These are phyloP conservation scores for Nephrotoma flavescens DNA, from an alignment of 2,888 invertebrate genomes.

Conservation along the genomic window DNA sequence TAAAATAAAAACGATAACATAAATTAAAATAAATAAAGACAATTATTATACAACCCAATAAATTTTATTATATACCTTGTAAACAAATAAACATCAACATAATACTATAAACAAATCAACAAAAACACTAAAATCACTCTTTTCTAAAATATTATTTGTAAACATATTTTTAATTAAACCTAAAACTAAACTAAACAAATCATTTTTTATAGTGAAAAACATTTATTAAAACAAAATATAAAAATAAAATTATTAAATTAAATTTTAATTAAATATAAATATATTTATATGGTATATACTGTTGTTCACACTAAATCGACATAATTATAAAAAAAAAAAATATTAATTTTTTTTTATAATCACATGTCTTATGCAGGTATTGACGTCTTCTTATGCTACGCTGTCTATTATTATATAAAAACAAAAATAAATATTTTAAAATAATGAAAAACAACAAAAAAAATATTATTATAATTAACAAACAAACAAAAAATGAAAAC, in stretches of 20 bases:
- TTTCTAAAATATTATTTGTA: background rate
- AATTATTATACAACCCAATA: background rate
- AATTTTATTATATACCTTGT: background rate
- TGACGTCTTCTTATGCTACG: conserved; percentile 37
- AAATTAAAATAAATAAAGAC: background rate
- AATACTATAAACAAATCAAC: background rate
- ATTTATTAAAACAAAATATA: background rate
- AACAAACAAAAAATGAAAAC: conserved; percentile 4
- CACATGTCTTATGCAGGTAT: conserved; percentile 35
- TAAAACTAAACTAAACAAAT: conserved; percentile 25
- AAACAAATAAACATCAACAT: background rate
- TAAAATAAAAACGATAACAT: background rate
- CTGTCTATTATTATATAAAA: conserved; percentile 28
- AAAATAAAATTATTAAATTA: background rate
- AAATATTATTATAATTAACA: conserved; percentile 8
- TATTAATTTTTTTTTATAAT: conserved; percentile 10
- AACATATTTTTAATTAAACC: background rate
- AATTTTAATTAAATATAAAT: conserved; percentile 14
- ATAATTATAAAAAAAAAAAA: conserved; percentile 19
- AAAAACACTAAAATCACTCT: background rate
- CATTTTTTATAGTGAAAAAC: conserved; percentile 20
- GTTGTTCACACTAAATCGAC: conserved; percentile 34
- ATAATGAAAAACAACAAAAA: background rate
- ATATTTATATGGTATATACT: conserved; percentile 25
- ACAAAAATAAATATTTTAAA: background rate